phyloP scores from a whole-genome alignment of 2,888 invertebrate genomes.

The Diaperis boleti region DNA sequence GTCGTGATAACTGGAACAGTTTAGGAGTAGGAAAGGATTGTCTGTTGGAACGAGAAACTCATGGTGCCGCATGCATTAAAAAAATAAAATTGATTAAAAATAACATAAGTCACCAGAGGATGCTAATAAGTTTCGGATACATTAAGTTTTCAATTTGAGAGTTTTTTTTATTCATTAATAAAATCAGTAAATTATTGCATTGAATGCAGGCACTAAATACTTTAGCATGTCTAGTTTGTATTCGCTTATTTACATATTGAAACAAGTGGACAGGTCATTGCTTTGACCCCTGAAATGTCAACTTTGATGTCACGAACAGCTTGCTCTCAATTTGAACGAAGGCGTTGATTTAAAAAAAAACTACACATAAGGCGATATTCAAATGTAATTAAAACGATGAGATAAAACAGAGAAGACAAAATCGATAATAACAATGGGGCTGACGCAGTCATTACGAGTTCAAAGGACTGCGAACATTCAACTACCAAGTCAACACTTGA shows the following conservation, averaged over 20 bases:
- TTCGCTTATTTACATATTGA: conserved; percentile 24
- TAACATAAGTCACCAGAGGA: not conserved
- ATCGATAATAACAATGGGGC: conserved; percentile 6
- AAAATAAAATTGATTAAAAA: not conserved
- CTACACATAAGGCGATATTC: too few species aligned
- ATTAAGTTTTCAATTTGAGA: conserved; percentile 24
- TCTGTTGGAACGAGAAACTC: too few species aligned
- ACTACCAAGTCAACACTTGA: too few species aligned
- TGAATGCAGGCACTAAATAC: conserved; percentile 3
- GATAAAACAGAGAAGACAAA: not conserved
- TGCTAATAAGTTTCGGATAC: conserved; percentile 3
- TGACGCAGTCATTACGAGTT: not conserved
- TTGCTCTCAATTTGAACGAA: too few species aligned
- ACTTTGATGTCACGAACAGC: too few species aligned
- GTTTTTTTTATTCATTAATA: conserved; percentile 9
- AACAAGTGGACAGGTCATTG: conserved; percentile 22
- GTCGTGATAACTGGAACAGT: too few species aligned
- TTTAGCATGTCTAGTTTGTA: not conserved
- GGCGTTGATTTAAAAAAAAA: too few species aligned
- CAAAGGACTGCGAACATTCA: too few species aligned
- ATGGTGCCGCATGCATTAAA: not conserved
- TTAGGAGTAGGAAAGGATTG: too few species aligned
- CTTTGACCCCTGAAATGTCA: conserved; percentile 6
- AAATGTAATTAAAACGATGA: not conserved
- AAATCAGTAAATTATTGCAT: conserved; percentile 25